Evolutionary conservation across 2,113 vertebrate genomes (phyloP).

Genomic region (Grallaria varia): DNA sequence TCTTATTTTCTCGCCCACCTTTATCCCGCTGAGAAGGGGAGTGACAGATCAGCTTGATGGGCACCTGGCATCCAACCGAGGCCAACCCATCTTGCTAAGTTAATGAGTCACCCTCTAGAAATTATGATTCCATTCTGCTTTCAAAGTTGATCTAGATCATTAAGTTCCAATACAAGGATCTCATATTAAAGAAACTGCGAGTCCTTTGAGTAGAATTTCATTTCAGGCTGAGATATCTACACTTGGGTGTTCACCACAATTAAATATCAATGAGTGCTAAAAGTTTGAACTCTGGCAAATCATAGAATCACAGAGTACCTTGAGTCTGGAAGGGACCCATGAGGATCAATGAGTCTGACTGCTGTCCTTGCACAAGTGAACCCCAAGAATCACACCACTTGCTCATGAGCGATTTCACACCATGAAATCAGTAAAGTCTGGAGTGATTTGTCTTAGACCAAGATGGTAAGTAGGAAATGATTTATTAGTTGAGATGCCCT

Average conservation of each 20-base stretch:
- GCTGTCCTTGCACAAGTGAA: neutral
- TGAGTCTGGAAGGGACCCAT: neutral
- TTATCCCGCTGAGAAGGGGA: neutral
- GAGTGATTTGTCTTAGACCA: neutral
- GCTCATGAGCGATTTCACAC: neutral
- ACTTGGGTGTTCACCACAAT: neutral
- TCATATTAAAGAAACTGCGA: neutral
- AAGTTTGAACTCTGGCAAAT: neutral
- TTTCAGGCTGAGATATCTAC: neutral
- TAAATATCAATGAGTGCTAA: neutral
- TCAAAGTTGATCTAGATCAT: neutral
- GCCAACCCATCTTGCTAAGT: neutral
- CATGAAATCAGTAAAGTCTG: neutral
- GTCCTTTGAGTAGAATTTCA: neutral
- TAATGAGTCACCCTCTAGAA: neutral
- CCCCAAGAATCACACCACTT: neutral
- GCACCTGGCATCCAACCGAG: neutral
- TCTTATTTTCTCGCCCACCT: neutral
- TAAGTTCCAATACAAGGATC: neutral
- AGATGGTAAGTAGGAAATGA: neutral
- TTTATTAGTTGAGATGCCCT: neutral
- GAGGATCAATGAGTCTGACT: rapidly evolving
- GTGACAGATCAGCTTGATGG: neutral
- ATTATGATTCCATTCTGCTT: neutral
- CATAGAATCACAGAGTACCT: neutral